phyloP scores from a whole-genome alignment of 2,113 vertebrate genomes.

The Pao palembangensis region DNA sequence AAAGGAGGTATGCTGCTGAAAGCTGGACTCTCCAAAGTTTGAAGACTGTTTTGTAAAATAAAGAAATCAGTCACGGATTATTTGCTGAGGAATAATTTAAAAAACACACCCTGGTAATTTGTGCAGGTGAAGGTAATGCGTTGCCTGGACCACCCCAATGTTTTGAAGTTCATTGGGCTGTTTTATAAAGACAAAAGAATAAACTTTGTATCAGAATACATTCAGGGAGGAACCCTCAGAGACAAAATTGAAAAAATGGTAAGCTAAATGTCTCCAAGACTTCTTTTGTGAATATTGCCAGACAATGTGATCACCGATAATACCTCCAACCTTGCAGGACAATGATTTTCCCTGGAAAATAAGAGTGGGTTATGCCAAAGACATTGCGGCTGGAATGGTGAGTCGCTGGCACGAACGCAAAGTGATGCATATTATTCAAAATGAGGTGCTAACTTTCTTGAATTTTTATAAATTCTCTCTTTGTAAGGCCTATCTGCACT shows the following conservation, averaged over 20 bases:
- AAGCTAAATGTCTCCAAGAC: conserved; percentile 6
- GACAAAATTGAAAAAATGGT: conserved; percentile 91
- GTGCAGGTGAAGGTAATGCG: conserved; percentile 97
- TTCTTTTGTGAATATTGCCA: not conserved
- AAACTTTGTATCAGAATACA: conserved; percentile 95
- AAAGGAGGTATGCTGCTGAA: conserved; percentile 81
- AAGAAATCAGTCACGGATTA: not conserved
- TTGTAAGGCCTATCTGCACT: conserved; percentile 87
- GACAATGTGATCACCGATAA: not conserved
- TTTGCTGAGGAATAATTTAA: not conserved
- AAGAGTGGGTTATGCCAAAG: conserved; percentile 91
- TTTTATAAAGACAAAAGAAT: conserved; percentile 96
- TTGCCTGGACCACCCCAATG: conserved; percentile 93
- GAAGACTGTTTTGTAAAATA: not conserved
- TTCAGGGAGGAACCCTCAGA: conserved; percentile 89
- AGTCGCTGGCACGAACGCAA: conserved; percentile 9
- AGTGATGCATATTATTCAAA: not conserved
- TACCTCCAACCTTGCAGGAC: conserved; percentile 71
- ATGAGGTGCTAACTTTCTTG: not conserved
- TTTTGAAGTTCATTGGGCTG: conserved; percentile 93
- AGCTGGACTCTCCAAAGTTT: not conserved
- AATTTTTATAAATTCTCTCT: conserved; percentile 14
- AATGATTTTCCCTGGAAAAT: conserved; percentile 86
- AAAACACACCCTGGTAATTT: not conserved
- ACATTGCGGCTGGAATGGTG: conserved; percentile 94